These are phyloP conservation scores for Knipowitschia caucasica DNA, from an alignment of 2,797 vertebrate genomes.

Conservation along the genomic window DNA sequence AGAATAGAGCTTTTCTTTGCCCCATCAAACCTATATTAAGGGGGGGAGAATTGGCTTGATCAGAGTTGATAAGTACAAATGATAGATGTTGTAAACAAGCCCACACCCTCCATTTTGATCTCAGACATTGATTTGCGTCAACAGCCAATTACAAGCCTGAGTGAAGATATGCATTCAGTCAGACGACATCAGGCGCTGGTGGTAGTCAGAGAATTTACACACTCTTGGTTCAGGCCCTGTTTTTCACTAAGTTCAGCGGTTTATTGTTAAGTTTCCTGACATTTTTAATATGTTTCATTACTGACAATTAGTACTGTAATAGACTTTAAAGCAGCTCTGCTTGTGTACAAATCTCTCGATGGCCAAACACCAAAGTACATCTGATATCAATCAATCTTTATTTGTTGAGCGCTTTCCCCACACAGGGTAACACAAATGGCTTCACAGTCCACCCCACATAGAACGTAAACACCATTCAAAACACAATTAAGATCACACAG, in stretches of 20 bases:
- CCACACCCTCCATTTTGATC: slow-evolving; percentile 71
- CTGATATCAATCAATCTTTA: too few relatives aligned
- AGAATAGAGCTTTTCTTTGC: slow-evolving; percentile 76
- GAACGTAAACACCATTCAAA: too few relatives aligned
- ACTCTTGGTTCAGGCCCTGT: neutral
- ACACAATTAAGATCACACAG: too few relatives aligned
- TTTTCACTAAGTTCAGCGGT: neutral
- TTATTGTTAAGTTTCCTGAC: too few relatives aligned
- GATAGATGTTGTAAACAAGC: slow-evolving; percentile 72
- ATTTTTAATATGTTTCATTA: too few relatives aligned
- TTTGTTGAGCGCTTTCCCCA: too few relatives aligned
- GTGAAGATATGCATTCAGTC: slow-evolving; percentile 49
- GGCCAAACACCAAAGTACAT: too few relatives aligned
- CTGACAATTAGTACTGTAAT: too few relatives aligned
- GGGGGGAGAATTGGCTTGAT: slow-evolving; percentile 72
- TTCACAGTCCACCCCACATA: too few relatives aligned
- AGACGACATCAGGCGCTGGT: slow-evolving; percentile 12
- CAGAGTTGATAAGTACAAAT: slow-evolving; percentile 75
- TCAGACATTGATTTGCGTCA: slow-evolving; percentile 56
- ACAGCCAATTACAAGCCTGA: slow-evolving; percentile 58
- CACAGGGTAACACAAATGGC: too few relatives aligned
- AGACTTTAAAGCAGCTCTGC: too few relatives aligned
- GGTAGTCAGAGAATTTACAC: neutral
- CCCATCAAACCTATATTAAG: slow-evolving; percentile 77
- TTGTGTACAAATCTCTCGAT: too few relatives aligned